Evolutionary conservation across 2,113 vertebrate species (phyloP), one percentile per base, ranked within the genome.

Genomic region (Lycaon pictus): DNA sequence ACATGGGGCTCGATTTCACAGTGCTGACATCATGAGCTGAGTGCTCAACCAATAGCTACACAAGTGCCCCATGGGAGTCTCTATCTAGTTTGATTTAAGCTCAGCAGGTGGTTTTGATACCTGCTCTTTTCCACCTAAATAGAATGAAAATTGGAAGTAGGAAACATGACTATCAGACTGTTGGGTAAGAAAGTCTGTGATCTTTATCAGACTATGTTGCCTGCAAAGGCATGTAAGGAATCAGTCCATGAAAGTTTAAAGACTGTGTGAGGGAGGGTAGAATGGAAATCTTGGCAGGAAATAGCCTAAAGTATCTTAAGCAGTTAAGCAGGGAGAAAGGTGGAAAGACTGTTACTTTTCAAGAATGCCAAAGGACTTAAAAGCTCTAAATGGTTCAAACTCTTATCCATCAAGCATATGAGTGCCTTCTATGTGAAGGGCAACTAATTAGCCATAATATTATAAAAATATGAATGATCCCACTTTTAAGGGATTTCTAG

Each of bases 121-220:
- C n/a, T 94, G 3, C 20, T 37, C 37, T 80, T 60, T 93, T 55
- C 5, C 25, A 53, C 53, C 43, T 90, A 90, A 81, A 90, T 87
- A 85, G 48, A 90, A 43, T 90, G 71, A 93, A 89, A 96, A 79
- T 63, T 32, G 76, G n/a, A 94, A 60, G 13, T 81, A 55, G 77
- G 60, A 79, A 87, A 25, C 19, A 60, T 23, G 27, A 77, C 19
- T 93, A 1, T 76, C 7, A 27, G 32, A 82, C 37, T 60, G 5
- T 63, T 92, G 85, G n/a, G 19, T 87, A 56, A 51, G 69, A 83
- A 95, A 8, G 2, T 90, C 32, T 32, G 1, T 69, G 20, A 76
- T 93, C 76, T 93, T 95, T 67, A 20, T 74, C 71, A 84, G 35
- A 89, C 32, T 81, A 3, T 88, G 19, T 82, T 84, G 48, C 53